Conservation (phyloP, 2,797 vertebrate species). For the Arrhamphus sclerolepis region DNA sequence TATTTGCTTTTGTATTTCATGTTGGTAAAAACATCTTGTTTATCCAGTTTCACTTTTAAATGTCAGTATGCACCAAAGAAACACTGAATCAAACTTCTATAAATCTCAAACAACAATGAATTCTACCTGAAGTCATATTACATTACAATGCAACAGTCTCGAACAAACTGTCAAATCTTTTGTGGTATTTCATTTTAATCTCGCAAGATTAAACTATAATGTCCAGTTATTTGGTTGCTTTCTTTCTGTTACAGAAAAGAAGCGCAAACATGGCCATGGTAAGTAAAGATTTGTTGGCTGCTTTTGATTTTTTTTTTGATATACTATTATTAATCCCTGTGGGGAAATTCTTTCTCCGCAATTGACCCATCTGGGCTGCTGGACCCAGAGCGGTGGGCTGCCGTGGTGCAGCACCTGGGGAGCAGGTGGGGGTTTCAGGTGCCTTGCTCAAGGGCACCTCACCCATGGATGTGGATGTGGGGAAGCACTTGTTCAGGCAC, state of each 20-base stretch:
- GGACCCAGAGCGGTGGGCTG: too few species aligned
- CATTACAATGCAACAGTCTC: not conserved
- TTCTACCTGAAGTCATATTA: not conserved
- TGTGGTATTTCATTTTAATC: not conserved
- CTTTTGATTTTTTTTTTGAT: too few species aligned
- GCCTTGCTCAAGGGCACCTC: too few species aligned
- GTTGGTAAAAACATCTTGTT: not conserved
- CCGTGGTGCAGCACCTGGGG: too few species aligned
- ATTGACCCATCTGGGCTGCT: too few species aligned
- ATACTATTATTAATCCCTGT: too few species aligned
- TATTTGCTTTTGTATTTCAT: not conserved
- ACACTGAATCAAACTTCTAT: not conserved
- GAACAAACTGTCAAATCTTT: not conserved
- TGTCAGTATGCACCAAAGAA: not conserved
- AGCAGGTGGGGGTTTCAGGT: too few species aligned
- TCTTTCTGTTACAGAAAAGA: constrained; percentile 69
- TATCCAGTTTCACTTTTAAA: not conserved
- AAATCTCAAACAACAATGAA: too few species aligned
- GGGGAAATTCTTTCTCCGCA: too few species aligned
- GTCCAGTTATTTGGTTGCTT: not conserved
- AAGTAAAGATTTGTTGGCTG: constrained; percentile 32
- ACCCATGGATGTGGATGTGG: too few species aligned
- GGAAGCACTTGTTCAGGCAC: too few species aligned
- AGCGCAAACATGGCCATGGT: constrained; percentile 60
- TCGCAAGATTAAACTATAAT: too few species aligned